Base-by-base conservation (phyloP, 1,140 invertebrate species). In the Teleopsis dalmanni region DNA sequence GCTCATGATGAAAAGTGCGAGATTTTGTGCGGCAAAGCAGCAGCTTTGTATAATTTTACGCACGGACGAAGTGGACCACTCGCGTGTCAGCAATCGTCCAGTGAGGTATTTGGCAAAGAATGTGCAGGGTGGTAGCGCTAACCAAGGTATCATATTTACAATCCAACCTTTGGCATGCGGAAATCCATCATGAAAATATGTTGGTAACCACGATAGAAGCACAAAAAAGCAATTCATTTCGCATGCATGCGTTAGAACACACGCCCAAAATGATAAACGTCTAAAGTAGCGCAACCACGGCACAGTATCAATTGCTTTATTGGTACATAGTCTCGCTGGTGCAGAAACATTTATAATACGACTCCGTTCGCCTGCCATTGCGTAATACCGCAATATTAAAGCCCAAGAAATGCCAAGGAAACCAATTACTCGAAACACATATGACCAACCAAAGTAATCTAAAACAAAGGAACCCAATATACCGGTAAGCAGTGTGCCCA, bases 171-270 rank as follows among this genome's bases (percentile, higher is more conserved):
- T 82, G 29, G 78, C 78, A 48, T 79, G 73, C 7, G 82, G 82
- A 59, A 79, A 85, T 14, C 76, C 84, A 59, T 87, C 84, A 62
- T 85, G 81, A 58, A 87, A 87, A 65, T 85, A 87, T 23, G 82
- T 85, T 36, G 84, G 85, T 59, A 87, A 74, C 84, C 85, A 87
- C 11, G 82, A 84, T 19, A 87, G 72, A 47, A 87, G 65, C 47
- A 85, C 81, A 59, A 83, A 85, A 63, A 84, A 87, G 54, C 82
- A 82, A 72, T 86, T 86, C 62, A 82, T 84, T 72, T 85, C 81
- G 67, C 82, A 84, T 53, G 85, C 82, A 68, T 87, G 84, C 41
- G 81, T 81, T 55, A 83, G 71, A 3, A 85, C 75, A 54, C 71
- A 85, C 56, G 72, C 81, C 84, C 84, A 85, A 56, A 62, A 66